phyloP scores from a whole-genome alignment of 2,797 vertebrate genomes.

The Simalia tracyae region DNA sequence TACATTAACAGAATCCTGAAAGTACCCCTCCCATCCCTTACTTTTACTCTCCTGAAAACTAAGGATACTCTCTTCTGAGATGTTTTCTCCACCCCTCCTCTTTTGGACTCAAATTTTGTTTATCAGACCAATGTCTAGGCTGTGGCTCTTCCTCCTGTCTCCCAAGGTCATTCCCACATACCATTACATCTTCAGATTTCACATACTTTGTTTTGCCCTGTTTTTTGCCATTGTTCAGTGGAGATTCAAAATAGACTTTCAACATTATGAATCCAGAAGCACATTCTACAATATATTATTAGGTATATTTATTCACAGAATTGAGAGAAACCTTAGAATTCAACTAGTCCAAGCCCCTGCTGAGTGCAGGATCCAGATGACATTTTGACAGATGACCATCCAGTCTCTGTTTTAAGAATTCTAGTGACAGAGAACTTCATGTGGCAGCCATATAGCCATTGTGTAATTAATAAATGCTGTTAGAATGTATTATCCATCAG shows the following conservation, averaged over 20 bases:
- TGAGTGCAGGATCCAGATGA: not conserved
- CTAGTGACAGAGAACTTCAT: not conserved
- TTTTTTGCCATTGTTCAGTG: not conserved
- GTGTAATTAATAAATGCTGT: not conserved
- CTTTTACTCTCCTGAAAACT: too few species aligned
- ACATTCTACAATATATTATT: not conserved
- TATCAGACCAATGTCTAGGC: not conserved
- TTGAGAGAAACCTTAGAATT: not conserved
- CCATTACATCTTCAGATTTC: slow-evolving; percentile 10
- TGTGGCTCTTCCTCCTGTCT: not conserved
- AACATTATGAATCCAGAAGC: not conserved
- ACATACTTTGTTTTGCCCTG: not conserved
- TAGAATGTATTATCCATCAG: not conserved
- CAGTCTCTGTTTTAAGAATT: not conserved
- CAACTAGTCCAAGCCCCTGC: not conserved
- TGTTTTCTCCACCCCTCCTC: too few species aligned
- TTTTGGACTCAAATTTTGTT: not conserved
- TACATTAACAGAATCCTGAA: too few species aligned
- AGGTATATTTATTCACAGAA: not conserved
- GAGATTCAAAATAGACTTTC: not conserved
- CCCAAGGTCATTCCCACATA: not conserved
- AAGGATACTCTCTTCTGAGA: too few species aligned
- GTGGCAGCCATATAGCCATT: not conserved
- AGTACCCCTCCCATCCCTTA: too few species aligned
- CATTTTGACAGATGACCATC: not conserved